These are phyloP conservation scores for Yponomeuta plumbellus DNA, from an alignment of 2,888 invertebrate species.

Conservation along the genomic window DNA sequence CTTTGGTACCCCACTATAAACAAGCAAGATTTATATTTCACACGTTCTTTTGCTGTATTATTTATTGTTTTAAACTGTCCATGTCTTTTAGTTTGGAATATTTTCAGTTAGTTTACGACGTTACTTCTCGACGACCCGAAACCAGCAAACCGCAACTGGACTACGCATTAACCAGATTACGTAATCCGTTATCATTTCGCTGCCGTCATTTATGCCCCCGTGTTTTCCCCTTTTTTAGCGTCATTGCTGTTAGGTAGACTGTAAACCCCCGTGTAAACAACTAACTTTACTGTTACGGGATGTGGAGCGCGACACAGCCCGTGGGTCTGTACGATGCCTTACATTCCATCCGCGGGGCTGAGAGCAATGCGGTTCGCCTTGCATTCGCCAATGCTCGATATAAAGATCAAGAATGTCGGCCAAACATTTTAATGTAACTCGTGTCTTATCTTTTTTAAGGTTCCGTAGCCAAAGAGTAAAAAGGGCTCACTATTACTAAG, in stretches of 20 bases:
- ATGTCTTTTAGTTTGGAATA: not conserved
- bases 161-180: too few species aligned
- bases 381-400: slow-evolving; percentile 29
- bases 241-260: not conserved
- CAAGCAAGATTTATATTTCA: not conserved
- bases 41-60: not conserved
- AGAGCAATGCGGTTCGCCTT: slow-evolving; percentile 44
- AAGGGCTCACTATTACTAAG: too few species aligned
- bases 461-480: too few species aligned
- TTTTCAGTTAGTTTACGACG: not conserved
- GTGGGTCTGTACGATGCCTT: not conserved
- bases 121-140: not conserved
- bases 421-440: not conserved
- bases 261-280: not conserved
- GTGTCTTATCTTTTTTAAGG: not conserved
- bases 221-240: slow-evolving; percentile 1
- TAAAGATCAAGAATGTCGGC: slow-evolving; percentile 9
- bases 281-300: slow-evolving; percentile 2
- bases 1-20: not conserved
- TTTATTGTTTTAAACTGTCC: not conserved
- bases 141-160: not conserved
- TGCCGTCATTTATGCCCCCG: not conserved
- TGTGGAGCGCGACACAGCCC: not conserved
- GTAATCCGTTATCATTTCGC: not conserved
- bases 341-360: slow-evolving; percentile 4